Conservation (phyloP, 2,888 invertebrate genomes). For the Congeria kusceri region DNA sequence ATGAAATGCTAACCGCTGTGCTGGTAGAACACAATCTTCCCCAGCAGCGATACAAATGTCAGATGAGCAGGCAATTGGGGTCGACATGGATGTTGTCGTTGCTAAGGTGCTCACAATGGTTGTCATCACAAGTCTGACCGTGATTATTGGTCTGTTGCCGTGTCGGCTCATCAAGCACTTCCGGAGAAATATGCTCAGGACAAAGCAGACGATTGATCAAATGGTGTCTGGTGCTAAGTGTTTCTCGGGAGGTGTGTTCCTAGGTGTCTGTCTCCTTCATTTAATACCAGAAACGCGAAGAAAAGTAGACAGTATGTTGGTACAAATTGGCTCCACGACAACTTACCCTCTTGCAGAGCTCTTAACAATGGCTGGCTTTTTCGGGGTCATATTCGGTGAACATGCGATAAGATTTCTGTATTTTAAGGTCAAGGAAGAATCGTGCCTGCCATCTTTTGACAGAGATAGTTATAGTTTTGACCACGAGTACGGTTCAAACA, state of each 20-base stretch:
- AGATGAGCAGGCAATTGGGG: constrained; percentile 36
- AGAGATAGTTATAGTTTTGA: constrained; percentile 56
- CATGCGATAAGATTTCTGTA: constrained; percentile 77
- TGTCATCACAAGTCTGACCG: constrained; percentile 74
- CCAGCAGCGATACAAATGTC: constrained; percentile 52
- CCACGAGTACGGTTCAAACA: constrained; percentile 54
- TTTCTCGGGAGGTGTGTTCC: constrained; percentile 78
- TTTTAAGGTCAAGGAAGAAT: constrained; percentile 69
- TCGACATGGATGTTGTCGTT: constrained; percentile 80
- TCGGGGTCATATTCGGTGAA: constrained; percentile 79
- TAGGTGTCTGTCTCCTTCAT: constrained; percentile 79
- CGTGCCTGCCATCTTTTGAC: constrained; percentile 44
- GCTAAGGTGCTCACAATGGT: constrained; percentile 78
- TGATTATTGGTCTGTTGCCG: constrained; percentile 76
- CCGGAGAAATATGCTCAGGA: constrained; percentile 69
- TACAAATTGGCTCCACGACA: constrained; percentile 75
- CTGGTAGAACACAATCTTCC: no score
- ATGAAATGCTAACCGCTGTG: no score
- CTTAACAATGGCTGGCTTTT: constrained; percentile 80
- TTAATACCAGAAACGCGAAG: constrained; percentile 78
- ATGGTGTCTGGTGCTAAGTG: constrained; percentile 77
- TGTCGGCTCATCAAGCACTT: constrained; percentile 74
- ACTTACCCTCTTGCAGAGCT: constrained; percentile 79
- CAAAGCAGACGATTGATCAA: constrained; percentile 72
- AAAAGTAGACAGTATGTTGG: constrained; percentile 75